Percentiles rank a stretch among this genome's conserved stretches.
phyloP scores from a whole-genome alignment of 2,113 vertebrate species.

The Seriola quinqueradiata region DNA sequence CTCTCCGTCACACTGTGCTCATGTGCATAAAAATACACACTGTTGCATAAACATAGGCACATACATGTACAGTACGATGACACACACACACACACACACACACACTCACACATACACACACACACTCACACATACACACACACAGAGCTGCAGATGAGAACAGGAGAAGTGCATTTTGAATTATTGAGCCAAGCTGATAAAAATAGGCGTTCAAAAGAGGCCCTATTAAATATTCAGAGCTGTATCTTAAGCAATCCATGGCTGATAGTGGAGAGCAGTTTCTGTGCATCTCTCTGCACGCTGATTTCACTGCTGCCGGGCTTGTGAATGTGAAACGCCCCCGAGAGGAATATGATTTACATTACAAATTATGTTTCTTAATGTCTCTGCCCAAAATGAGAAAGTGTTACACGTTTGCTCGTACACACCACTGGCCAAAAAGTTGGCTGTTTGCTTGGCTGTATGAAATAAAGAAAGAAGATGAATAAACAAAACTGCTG shows the following conservation, averaged over 20 bases:
- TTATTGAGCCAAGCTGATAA: slow-evolving; percentile 81
- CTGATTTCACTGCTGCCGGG: slow-evolving; percentile 9
- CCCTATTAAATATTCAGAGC: slow-evolving; percentile 78
- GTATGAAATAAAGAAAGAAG: background rate
- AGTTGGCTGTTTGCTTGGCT: background rate
- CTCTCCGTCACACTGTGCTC: background rate
- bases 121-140: slow-evolving; percentile 5
- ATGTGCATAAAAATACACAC: slow-evolving; percentile 10
- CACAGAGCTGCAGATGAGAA: slow-evolving; percentile 47
- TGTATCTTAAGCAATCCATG: slow-evolving; percentile 68
- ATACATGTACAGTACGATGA: slow-evolving; percentile 4
- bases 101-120: background rate
- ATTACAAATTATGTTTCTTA: slow-evolving; percentile 33
- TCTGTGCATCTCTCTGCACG: slow-evolving; percentile 17
- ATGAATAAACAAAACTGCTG: background rate
- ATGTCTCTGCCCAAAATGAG: slow-evolving; percentile 1
- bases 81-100: background rate
- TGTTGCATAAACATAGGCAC: background rate
- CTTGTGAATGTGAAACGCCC: slow-evolving; percentile 16
- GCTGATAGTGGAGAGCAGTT: slow-evolving; percentile 46
- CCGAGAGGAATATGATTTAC: slow-evolving; percentile 22
- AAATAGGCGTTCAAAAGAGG: slow-evolving; percentile 80
- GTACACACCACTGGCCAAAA: slow-evolving; percentile 3
- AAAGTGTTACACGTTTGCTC: background rate
- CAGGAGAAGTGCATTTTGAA: slow-evolving; percentile 71